These are phyloP conservation scores for Drosophila birchii DNA, from an alignment of 2,888 invertebrate genomes.

Conservation along the genomic window DNA sequence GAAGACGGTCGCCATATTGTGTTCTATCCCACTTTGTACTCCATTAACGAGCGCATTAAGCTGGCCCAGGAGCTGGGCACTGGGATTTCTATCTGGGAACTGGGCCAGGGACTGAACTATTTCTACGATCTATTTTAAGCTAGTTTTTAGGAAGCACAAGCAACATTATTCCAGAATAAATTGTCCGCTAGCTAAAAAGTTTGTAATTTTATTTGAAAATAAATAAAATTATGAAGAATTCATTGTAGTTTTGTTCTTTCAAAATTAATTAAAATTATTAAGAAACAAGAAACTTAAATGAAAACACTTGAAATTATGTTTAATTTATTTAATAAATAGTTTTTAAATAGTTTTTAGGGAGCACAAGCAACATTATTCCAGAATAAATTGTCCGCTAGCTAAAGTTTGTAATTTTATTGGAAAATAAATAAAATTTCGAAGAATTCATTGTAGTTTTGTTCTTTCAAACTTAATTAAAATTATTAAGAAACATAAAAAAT, in stretches of 20 bases:
- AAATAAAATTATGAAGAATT: not conserved
- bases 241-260: no score
- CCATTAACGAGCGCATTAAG: slow-evolving; percentile 92
- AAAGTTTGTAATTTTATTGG: not conserved
- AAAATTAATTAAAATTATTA: no score
- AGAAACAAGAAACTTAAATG: no score
- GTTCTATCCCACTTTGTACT: slow-evolving; percentile 95
- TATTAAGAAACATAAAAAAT: no score
- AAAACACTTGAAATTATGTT: no score
- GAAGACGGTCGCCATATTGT: slow-evolving; percentile 90
- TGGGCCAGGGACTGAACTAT: slow-evolving; percentile 97
- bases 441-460: no score
- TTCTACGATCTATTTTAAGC: slow-evolving; percentile 94
- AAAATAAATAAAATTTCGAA: not conserved
- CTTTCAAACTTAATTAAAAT: no score
- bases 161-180: slow-evolving; percentile 12
- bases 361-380: slow-evolving; percentile 6
- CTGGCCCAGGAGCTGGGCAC: slow-evolving; percentile 92
- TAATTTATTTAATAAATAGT: no score
- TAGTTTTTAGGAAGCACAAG: slow-evolving; percentile 6
- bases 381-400: slow-evolving; percentile 1
- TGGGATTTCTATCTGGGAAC: slow-evolving; percentile 96
- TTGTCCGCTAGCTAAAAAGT: not conserved
- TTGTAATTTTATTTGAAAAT: not conserved
- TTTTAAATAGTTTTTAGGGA: slow-evolving; percentile 14